Conservation (phyloP, 2,797 vertebrate genomes). For the Anguilla obscura region DNA sequence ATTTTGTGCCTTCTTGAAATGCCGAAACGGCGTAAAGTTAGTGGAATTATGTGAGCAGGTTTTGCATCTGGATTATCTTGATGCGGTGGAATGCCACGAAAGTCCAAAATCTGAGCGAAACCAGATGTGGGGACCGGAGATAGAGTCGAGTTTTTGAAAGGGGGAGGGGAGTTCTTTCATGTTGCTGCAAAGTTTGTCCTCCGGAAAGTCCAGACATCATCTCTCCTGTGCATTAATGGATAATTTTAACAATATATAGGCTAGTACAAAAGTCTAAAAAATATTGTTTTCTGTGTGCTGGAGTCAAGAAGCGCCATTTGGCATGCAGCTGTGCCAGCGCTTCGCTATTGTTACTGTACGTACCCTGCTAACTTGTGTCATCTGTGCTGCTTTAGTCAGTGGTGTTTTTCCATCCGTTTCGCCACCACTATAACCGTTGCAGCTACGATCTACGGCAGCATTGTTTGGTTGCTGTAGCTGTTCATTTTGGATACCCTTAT, state of each 20-base stretch:
- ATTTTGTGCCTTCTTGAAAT: constrained; percentile 26
- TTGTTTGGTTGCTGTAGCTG: not conserved
- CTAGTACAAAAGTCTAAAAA: not conserved
- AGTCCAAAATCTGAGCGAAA: constrained; percentile 77
- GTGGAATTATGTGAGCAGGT: constrained; percentile 35
- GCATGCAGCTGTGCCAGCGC: constrained; percentile 19
- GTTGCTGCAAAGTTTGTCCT: constrained; percentile 3
- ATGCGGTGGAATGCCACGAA: constrained; percentile 70
- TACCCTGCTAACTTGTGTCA: not conserved
- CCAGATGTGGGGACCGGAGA: constrained; percentile 72
- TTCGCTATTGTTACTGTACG: constrained; percentile 12
- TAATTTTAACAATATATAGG: not conserved
- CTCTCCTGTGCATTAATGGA: not conserved
- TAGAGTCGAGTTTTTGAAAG: constrained; percentile 44
- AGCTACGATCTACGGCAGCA: not conserved
- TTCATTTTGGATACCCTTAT: not conserved
- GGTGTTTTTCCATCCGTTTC: constrained; percentile 8
- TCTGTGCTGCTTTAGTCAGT: not conserved
- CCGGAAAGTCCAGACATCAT: not conserved
- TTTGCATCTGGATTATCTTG: constrained; percentile 41
- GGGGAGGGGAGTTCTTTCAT: constrained; percentile 52
- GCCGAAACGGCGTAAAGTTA: constrained; percentile 24
- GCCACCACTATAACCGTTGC: not conserved
- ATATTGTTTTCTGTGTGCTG: not conserved
- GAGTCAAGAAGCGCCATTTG: not conserved